Evolutionary conservation across 2,888 invertebrate species (phyloP).

Genomic region (Drosophila helvetica): DNA sequence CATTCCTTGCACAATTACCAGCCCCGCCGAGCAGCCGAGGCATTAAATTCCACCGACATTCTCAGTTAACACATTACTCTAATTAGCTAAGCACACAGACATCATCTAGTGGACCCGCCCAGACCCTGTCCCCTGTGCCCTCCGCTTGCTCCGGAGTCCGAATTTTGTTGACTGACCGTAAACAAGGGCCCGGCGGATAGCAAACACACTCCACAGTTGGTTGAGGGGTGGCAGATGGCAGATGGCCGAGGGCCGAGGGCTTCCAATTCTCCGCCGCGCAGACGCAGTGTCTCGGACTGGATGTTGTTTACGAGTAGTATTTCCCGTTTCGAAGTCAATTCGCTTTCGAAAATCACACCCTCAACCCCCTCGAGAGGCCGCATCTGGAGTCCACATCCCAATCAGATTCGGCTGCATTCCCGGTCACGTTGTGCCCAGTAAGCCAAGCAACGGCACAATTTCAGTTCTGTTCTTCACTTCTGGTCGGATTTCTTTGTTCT

Average conservation of each 20-base stretch:
- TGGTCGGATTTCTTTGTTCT: constrained; percentile 8
- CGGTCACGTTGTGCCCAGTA: constrained; percentile 69
- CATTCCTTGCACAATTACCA: constrained; percentile 13
- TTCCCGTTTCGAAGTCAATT: constrained; percentile 64
- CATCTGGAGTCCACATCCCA: constrained; percentile 37
- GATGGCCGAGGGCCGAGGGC: constrained; percentile 11
- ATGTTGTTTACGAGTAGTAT: constrained; percentile 62
- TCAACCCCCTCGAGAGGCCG: constrained; percentile 30
- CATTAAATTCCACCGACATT: constrained; percentile 30
- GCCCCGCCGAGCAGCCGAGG: constrained; percentile 4
- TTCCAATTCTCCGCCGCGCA: constrained; percentile 41
- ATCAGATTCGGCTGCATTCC: constrained; percentile 56
- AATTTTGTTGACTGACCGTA: constrained; percentile 60
- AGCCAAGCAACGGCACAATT: constrained; percentile 40
- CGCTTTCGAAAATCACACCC: constrained; percentile 48
- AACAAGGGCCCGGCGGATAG: constrained; percentile 51
- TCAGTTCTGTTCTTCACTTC: constrained; percentile 44
- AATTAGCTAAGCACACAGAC: constrained; percentile 65
- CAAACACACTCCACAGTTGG: constrained; percentile 69
- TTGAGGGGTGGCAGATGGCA: constrained; percentile 47
- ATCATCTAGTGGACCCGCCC: constrained; percentile 46
- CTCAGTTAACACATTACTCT: constrained; percentile 50
- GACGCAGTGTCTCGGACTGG: constrained; percentile 53
- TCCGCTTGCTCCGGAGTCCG: constrained; percentile 1
- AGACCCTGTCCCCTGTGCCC: constrained; percentile 1